These are phyloP conservation scores for Trichopoda pennipes DNA, from an alignment of 2,888 invertebrate genomes.

Conservation along the genomic window DNA sequence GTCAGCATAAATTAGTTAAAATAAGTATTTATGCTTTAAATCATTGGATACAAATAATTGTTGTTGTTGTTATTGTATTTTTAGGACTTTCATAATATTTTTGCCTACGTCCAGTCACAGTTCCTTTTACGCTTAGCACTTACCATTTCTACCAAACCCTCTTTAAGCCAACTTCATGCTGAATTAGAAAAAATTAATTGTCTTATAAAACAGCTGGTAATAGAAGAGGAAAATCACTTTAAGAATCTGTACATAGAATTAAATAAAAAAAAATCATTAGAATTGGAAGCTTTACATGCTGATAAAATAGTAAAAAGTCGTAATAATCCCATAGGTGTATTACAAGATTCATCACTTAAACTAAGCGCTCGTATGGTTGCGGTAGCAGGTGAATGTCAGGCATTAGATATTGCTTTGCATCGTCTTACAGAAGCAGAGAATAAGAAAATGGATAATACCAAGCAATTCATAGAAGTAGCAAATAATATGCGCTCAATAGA, in stretches of 20 bases:
- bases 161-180: slow-evolving; percentile 74
- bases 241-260: slow-evolving; percentile 76
- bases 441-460: slow-evolving; percentile 75
- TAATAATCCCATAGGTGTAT: slow-evolving; percentile 75
- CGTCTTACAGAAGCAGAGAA: slow-evolving; percentile 76
- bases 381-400: slow-evolving; percentile 79
- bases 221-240: slow-evolving; percentile 79
- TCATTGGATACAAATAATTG: background rate
- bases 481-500: slow-evolving; percentile 79
- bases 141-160: slow-evolving; percentile 76
- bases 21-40: too few species aligned
- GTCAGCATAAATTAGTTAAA: background rate
- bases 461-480: slow-evolving; percentile 77
- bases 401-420: slow-evolving; percentile 77
- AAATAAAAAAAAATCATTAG: slow-evolving; percentile 75
- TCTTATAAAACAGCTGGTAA: slow-evolving; percentile 76
- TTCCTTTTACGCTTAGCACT: slow-evolving; percentile 79
- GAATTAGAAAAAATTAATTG: slow-evolving; percentile 76
- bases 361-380: slow-evolving; percentile 80
- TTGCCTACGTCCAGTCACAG: slow-evolving; percentile 81
- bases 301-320: slow-evolving; percentile 74
- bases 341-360: slow-evolving; percentile 79
- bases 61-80: slow-evolving; percentile 7
- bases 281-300: slow-evolving; percentile 75
- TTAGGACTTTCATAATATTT: slow-evolving; percentile 81